Base-by-base conservation (phyloP, 1,140 invertebrate genomes). In the Pteromalus puparum region DNA sequence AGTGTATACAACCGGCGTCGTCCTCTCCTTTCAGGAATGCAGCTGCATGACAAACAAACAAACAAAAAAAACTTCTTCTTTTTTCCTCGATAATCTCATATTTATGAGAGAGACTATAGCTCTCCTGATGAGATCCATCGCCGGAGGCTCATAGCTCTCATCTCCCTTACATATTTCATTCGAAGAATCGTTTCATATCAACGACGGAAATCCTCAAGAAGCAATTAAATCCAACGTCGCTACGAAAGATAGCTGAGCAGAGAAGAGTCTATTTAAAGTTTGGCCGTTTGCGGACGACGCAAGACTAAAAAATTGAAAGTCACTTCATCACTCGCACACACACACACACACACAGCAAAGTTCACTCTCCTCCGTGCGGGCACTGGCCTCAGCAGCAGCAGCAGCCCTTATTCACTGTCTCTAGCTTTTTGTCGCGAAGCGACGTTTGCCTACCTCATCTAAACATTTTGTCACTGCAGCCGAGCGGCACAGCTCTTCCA, bases 321-420 rank as follows among this genome's bases (percentile, higher is more conserved):
- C 26, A 70, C 38, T 83, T 26, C 13, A 76, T 83, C 70, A 76
- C 21, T 24, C 65, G 82, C n/a, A 7, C 3, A n/a, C n/a, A n/a
- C n/a, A n/a, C n/a, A n/a, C n/a, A n/a, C n/a, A n/a, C n/a, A n/a
- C n/a, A n/a, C n/a, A n/a, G 28, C 28, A 28, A 21, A 18, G 6
- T 61, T 42, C n/a, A 80, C 24, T 26, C n/a, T n/a, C n/a, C n/a
- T n/a, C n/a, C n/a, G n/a, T n/a, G 28, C n/a, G 7, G 61, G 9
- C 24, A 70, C 34, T 65, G 61, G 18, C 68, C 42, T 72, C n/a
- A 10, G 53, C 15, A 42, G 61, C 12, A 68, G 28, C 26, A 53
- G 28, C n/a, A 13, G 13, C 13, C 65, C 61, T 83, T 83, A 83
- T 70, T 77, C 74, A 77, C 65, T 42, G 82, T 77, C 82, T 77